Evolutionary conservation across 1,140 invertebrate genomes (phyloP), one percentile per base, ranked within the genome.

Genomic region (Limonius californicus): DNA sequence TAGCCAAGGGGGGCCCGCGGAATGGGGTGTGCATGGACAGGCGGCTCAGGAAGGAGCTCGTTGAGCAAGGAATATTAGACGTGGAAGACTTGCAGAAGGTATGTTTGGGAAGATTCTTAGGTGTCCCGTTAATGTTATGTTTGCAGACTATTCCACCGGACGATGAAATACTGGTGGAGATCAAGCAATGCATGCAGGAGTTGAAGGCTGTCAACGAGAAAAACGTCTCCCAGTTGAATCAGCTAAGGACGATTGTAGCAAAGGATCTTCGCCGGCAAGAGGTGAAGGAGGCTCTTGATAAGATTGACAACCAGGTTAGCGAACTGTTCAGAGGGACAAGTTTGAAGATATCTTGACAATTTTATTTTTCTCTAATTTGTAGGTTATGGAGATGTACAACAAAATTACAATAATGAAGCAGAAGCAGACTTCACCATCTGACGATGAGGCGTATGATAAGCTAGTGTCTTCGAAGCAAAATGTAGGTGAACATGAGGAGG

Each of bases 121-220:
- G 23, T 27, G 23, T 27, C 9, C 23, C 3, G 3, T 27, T 43
- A 19, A 35, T 12, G 14, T 14, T 16, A 57, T 42, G n/a, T 39
- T 39, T 39, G 11, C 11, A 20, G 77, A 60, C 9, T 54, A 47
- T 85, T 70, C 83, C 85, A 43, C 85, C 88, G 2, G 87, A 90
- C 66, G 93, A 96, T 77, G 92, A 95, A 75, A 91, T 96, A 70
- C 75, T 94, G 57, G 75, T 82, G 7, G 93, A 95, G 80, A 88
- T 96, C 20, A 90, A 90, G 75, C 84, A 89, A 66, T 92, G 92
- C 69, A 90, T 94, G 68, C 83, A 89, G 57, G 91, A 95, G 75
- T 77, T 95, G 0, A 82, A 83, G 47, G 83, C 81, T 0, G 77
- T 92, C 6, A 84, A 87, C 45, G 82, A 84, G 72, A 86, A 88